These are phyloP conservation scores for Spongia lamella DNA, from an alignment of 37 sponge, comb jelly and placozoan genomes.

Conservation along the genomic window DNA sequence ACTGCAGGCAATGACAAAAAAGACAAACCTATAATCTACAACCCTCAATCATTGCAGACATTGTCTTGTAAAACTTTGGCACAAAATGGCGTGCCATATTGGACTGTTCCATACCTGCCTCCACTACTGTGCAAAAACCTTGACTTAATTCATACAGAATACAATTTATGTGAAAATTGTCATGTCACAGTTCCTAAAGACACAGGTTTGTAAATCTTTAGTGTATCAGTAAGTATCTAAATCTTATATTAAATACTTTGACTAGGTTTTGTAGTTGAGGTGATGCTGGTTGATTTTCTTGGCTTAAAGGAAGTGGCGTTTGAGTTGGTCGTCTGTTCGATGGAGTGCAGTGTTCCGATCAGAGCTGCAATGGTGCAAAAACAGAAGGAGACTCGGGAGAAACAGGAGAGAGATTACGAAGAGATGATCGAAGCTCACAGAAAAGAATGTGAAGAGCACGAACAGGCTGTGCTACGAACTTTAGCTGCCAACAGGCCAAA, in stretches of 20 bases:
- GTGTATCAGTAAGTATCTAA: background rate
- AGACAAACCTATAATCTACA: background rate
- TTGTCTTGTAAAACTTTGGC: conserved; percentile 29
- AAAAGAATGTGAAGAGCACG: too few relatives aligned
- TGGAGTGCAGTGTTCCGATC: conserved; percentile 33
- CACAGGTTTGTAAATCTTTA: background rate
- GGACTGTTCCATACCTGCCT: conserved; percentile 27
- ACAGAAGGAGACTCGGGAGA: conserved; percentile 15
- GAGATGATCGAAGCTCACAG: conserved; percentile 3
- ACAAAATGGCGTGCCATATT: conserved; percentile 44
- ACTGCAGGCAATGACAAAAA: background rate
- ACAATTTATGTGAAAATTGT: conserved; percentile 45
- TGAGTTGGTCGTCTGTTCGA: conserved; percentile 30
- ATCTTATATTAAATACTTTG: background rate
- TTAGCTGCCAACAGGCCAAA: too few relatives aligned
- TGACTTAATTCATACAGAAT: conserved; percentile 36
- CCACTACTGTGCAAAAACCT: conserved; percentile 61
- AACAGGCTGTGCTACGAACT: too few relatives aligned
- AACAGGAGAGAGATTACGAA: conserved; percentile 61
- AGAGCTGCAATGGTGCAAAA: background rate
- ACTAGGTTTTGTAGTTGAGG: conserved; percentile 7
- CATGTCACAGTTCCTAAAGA: background rate
- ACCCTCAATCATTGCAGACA: conserved; percentile 37
- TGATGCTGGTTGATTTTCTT: conserved; percentile 15
- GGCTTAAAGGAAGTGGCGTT: conserved; percentile 48